Conservation (phyloP, 1,140 invertebrate species). For the Pteromalus puparum region DNA sequence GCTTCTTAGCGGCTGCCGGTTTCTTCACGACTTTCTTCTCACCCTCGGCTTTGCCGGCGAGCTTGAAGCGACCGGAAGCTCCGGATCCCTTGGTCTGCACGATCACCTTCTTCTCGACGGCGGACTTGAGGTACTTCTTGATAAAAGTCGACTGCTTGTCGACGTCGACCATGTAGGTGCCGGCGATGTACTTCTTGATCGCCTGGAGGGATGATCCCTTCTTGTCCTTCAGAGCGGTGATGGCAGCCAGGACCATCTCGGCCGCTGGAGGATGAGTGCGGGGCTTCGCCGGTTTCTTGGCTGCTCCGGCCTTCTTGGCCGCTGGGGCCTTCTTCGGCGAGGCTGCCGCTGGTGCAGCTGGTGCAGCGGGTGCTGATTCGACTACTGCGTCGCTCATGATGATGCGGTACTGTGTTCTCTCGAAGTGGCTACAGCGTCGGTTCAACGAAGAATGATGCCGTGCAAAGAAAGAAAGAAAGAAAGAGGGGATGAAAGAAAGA, state of each 20-base stretch:
- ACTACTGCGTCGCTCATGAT: constrained; percentile 1
- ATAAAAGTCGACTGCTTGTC: constrained; percentile 78
- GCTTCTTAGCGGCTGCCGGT: constrained; percentile 4
- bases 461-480: too few species aligned
- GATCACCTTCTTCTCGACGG: constrained; percentile 75
- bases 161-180: constrained; percentile 77
- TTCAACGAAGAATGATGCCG: not conserved
- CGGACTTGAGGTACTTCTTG: constrained; percentile 77
- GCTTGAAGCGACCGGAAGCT: constrained; percentile 12
- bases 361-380: not conserved
- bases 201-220: too few species aligned
- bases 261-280: constrained; percentile 73
- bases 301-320: not conserved
- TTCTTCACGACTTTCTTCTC: constrained; percentile 26
- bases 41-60: constrained; percentile 8
- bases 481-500: too few species aligned
- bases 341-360: not conserved
- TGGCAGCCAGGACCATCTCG: constrained; percentile 78
- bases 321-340: constrained; percentile 8
- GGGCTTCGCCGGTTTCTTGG: constrained; percentile 59
- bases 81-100: constrained; percentile 73
- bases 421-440: not conserved
- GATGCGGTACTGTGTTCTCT: not conserved
- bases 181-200: constrained; percentile 80
- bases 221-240: too few species aligned